Conservation (phyloP, 2,797 vertebrate species). For the Gymnocypris eckloni region DNA sequence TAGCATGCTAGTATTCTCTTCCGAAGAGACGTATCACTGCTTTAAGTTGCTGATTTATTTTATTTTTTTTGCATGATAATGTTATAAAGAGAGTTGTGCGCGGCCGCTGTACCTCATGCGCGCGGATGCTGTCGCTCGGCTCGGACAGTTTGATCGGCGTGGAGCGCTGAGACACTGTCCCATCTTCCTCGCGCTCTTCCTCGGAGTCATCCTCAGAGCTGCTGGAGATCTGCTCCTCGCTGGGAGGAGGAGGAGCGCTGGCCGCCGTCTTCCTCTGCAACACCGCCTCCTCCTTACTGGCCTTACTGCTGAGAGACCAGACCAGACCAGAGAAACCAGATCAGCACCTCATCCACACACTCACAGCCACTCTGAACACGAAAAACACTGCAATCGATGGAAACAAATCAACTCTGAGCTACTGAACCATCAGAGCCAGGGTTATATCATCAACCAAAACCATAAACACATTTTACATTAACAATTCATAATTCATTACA, state of each 20-base stretch:
- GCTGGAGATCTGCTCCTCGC: conserved; percentile 92
- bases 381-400: not conserved
- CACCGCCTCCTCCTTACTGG: conserved; percentile 89
- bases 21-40: no score
- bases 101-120: conserved; percentile 88
- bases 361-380: not conserved
- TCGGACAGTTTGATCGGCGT: conserved; percentile 90
- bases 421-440: no score
- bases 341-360: not conserved
- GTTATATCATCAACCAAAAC: no score
- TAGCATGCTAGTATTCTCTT: no score
- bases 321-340: not conserved
- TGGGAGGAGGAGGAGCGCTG: conserved; percentile 94
- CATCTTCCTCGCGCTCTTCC: conserved; percentile 93
- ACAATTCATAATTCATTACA: no score
- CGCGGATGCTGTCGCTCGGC: no score
- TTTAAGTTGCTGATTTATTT: no score
- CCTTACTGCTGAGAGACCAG: conserved; percentile 82
- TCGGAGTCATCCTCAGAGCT: conserved; percentile 97
- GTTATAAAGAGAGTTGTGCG: no score
- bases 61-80: no score
- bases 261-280: conserved; percentile 94
- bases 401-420: not conserved
- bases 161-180: conserved; percentile 89
- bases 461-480: no score